Conservation (phyloP, 2,113 vertebrate species). For the Muscicapa adusta region DNA sequence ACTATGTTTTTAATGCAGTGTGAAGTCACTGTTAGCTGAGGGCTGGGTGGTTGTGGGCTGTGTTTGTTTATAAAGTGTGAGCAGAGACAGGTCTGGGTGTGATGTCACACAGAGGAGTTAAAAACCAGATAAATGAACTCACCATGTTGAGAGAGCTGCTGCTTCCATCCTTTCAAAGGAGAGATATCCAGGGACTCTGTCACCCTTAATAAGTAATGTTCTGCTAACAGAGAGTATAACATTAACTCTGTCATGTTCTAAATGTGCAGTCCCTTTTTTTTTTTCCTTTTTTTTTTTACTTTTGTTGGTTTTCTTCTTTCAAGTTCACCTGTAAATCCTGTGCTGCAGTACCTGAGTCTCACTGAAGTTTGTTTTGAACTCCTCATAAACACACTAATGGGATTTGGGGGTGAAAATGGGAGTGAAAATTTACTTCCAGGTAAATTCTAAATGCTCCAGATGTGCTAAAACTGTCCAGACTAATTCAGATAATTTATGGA, state of each 20-base stretch:
- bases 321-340: neutral
- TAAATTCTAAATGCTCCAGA: constrained; percentile 23
- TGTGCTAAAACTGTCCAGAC: constrained; percentile 21
- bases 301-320: neutral
- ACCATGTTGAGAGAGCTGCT: neutral
- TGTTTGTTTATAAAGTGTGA: rapidly evolving
- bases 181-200: neutral
- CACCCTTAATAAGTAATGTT: neutral
- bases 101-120: neutral
- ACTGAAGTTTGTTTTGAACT: neutral
- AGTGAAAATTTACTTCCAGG: too few relatives aligned
- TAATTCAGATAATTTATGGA: constrained; percentile 32
- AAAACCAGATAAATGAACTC: neutral
- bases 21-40: neutral
- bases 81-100: neutral
- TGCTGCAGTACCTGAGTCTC: neutral
- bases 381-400: neutral
- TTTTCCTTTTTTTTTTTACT: too few relatives aligned
- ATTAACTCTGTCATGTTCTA: neutral
- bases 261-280: neutral
- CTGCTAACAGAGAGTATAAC: neutral
- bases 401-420: neutral
- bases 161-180: neutral
- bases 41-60: neutral
- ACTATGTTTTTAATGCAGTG: rapidly evolving